phyloP scores from a whole-genome alignment of 2,888 invertebrate genomes.

The Bembecia ichneumoniformis region DNA sequence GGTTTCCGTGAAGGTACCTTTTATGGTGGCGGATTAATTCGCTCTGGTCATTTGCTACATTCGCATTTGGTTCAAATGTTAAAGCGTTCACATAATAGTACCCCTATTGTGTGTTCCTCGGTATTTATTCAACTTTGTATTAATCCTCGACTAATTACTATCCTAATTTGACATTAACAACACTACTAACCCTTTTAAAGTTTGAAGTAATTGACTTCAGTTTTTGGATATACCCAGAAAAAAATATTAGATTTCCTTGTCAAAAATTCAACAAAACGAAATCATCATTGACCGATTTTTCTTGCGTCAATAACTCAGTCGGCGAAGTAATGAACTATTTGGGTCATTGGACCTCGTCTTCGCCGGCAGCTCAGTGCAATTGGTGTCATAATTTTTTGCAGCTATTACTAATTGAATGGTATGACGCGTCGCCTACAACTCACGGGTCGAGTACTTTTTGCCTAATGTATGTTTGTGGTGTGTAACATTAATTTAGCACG shows the following conservation, averaged over 20 bases:
- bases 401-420: conserved; percentile 46
- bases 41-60: conserved; percentile 38
- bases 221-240: too few species aligned
- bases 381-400: conserved; percentile 52
- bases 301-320: conserved; percentile 42
- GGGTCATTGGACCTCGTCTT: conserved; percentile 69
- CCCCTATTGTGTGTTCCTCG: conserved; percentile 16
- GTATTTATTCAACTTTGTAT: conserved; percentile 12
- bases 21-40: conserved; percentile 61
- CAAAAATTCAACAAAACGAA: too few species aligned
- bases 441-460: conserved; percentile 21
- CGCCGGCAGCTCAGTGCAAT: conserved; percentile 43
- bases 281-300: conserved; percentile 37
- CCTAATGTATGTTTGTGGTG: conserved; percentile 4
- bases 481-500: conserved; percentile 20
- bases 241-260: too few species aligned
- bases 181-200: too few species aligned
- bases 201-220: too few species aligned
- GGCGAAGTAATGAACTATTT: conserved; percentile 63
- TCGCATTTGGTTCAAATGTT: conserved; percentile 24
- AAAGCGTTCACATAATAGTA: conserved; percentile 13
- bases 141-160: too few species aligned
- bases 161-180: too few species aligned
- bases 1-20: conserved; percentile 55
- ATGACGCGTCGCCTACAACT: conserved; percentile 39